Conservation (phyloP, 2,113 vertebrate genomes). For the Peromyscus maniculatus region DNA sequence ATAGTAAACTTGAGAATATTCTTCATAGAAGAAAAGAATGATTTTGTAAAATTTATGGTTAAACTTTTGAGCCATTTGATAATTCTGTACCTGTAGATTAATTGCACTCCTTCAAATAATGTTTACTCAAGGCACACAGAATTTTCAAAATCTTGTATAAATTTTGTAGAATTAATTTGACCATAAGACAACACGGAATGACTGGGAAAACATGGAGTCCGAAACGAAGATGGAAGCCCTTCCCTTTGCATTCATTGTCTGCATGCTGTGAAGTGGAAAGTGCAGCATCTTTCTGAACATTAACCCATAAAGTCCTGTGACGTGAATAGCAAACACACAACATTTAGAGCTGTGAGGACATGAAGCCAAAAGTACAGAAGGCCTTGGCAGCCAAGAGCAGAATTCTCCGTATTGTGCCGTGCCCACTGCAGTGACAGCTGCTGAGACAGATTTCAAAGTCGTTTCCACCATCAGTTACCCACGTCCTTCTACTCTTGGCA, state of each 20-base stretch:
- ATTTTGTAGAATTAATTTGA: conserved; percentile 52
- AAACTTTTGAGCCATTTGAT: not conserved
- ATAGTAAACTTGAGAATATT: not conserved
- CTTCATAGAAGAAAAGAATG: not conserved
- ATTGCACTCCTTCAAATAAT: not conserved
- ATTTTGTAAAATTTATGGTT: not conserved
- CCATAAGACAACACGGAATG: conserved; percentile 69
- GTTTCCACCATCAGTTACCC: conserved; percentile 69
- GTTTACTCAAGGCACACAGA: not conserved
- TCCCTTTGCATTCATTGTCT: conserved; percentile 39
- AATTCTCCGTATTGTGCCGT: conserved; percentile 71
- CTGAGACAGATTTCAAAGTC: conserved; percentile 85
- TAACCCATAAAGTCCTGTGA: not conserved
- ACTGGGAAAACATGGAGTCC: not conserved
- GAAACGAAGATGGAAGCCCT: not conserved
- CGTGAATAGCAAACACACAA: conserved; percentile 52
- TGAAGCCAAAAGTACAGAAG: conserved; percentile 79
- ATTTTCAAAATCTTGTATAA: not conserved
- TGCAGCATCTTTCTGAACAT: not conserved
- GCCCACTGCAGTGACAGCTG: conserved; percentile 85
- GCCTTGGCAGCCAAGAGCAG: conserved; percentile 79
- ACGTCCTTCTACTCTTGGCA: conserved; percentile 82
- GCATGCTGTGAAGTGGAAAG: conserved; percentile 33
- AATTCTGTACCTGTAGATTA: not conserved
- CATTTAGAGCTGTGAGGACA: not conserved